Base-by-base conservation (phyloP, 2,113 vertebrate species). In the Burhinus bistriatus region DNA sequence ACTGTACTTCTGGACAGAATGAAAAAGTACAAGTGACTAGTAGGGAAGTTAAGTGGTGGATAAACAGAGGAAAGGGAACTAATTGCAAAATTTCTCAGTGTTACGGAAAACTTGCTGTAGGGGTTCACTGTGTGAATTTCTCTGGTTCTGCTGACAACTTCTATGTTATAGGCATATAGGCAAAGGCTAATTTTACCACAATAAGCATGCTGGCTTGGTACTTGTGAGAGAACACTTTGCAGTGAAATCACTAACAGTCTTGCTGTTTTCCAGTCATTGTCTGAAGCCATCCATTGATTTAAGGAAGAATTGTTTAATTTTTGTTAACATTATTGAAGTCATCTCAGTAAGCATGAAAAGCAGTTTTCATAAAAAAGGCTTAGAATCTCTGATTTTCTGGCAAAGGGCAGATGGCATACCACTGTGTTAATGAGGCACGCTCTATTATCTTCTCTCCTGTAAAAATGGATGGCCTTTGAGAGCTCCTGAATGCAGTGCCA, bases 371-470 rank as follows among this genome's bases (percentile, higher is more conserved):
- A 3, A 32, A 51, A 75, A 40, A 59, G 38, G 8, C 11, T 40
- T 23, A 66, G 52, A 65, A 34, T 68, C 18, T 82, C 38, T 15
- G 15, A 2, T 68, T 62, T 10, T 27, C 17, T 29, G 15, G 45
- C 55, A 87, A 90, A 91, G 30, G 38, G 23, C 73, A 89, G n/a
- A 61, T 30, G 16, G 12, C 27, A 2, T 23, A 66, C 20, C 30
- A 42, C 12, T 17, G 13, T 57, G 17, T 45, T 61, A 76, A 72
- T 14, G 23, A 15, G 16, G 30, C 30, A 73, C 0, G 0, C 16
- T 73, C 32, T 27, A 32, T 57, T 81, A 44, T 44, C 34, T 69
- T 61, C 26, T 57, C 26, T 86, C 22, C 36, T 72, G 29, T 36
- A 47, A 38, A 38, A 89, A 62, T 0, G 8, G 42, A 55, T 6